Base-by-base conservation (phyloP, 2,797 vertebrate genomes). In the Setipinna tenuifilis region DNA sequence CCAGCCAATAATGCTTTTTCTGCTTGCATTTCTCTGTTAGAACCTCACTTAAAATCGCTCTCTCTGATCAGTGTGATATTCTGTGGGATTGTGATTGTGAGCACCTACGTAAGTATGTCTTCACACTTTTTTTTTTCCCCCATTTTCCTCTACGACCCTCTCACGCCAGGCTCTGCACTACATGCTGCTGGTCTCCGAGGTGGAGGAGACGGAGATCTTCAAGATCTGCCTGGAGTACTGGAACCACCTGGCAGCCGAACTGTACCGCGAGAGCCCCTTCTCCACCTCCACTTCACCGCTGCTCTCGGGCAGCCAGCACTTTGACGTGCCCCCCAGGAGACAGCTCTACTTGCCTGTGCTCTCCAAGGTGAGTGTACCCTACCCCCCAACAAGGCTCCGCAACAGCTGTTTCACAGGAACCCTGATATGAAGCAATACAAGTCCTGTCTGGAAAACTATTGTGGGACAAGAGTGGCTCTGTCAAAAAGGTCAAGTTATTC, bases 141-240 rank as follows among this genome's bases (percentile, higher is more conserved):
- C 93, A 1, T 91, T 94, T 3, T 21, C 17, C 71, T 54, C 50
- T 9, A 9, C 14, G 9, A 3, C 50, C 14, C 21, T 41, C 0
- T 31, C 16, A n/a, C 41, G 19, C 9, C 90, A 98, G 97, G 97
- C 97, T 85, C 95, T 98, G 87, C 97, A 98, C 92, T 98, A 97
- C 89, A 99, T 99, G 98, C 92, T 99, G 86, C 83, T 99, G 93
- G 98, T 99, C 75, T 99, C 98, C 7, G 98, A 99, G 94, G 98
- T 99, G 84, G 98, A 99, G 91, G 98, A 99, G 94, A 99, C 98
- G 0, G 98, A 99, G 94, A 99, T 99, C 89, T 99, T 99, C 89
- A 99, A 99, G 93, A 99, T 99, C 85, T 99, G 98, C 87, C 94
- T 99, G 84, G 98, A 99, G 88, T 99, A 99, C 91, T 99, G 98